These are phyloP conservation scores for Muricea muricata DNA, from an alignment of 92 coral and sea anemone genomes.

Conservation along the genomic window DNA sequence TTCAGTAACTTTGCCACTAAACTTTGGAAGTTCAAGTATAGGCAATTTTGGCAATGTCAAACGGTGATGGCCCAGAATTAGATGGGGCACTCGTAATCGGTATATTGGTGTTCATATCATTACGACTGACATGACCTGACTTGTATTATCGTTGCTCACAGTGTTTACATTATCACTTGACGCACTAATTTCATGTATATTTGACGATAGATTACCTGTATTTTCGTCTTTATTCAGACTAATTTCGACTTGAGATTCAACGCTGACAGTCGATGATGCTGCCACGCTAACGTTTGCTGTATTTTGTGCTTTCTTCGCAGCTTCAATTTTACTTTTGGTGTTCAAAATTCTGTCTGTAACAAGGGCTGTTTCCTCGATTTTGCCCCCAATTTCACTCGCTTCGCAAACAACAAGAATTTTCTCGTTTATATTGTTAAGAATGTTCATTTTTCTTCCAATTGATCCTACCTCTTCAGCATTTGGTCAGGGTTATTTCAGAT, in stretches of 20 bases:
- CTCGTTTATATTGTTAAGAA: too few relatives aligned
- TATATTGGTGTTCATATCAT: not conserved
- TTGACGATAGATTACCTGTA: not conserved
- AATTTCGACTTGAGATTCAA: slow-evolving; percentile 11
- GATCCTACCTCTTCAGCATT: too few relatives aligned
- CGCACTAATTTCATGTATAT: not conserved
- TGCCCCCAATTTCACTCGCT: slow-evolving; percentile 49
- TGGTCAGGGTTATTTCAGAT: too few relatives aligned
- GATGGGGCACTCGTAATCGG: too few relatives aligned
- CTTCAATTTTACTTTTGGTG: slow-evolving; percentile 22
- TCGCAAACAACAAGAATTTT: slow-evolving; percentile 39
- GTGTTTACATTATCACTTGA: not conserved
- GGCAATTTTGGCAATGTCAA: slow-evolving; percentile 36
- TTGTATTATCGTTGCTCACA: not conserved
- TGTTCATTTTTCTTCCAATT: slow-evolving; percentile 55
- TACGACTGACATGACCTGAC: not conserved
- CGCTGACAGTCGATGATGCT: not conserved
- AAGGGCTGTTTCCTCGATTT: slow-evolving; percentile 46
- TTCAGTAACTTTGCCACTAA: too few relatives aligned
- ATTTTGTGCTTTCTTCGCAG: not conserved
- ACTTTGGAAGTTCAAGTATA: slow-evolving; percentile 15
- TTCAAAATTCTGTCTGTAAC: slow-evolving; percentile 41
- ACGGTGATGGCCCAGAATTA: not conserved
- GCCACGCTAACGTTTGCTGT: not conserved
- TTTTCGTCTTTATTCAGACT: not conserved